Evolutionary conservation across 30 jellyfish, hydroid and myxozoan species (phyloP), one percentile per base, ranked within the genome.

Genomic region (Cassiopea xamachana): DNA sequence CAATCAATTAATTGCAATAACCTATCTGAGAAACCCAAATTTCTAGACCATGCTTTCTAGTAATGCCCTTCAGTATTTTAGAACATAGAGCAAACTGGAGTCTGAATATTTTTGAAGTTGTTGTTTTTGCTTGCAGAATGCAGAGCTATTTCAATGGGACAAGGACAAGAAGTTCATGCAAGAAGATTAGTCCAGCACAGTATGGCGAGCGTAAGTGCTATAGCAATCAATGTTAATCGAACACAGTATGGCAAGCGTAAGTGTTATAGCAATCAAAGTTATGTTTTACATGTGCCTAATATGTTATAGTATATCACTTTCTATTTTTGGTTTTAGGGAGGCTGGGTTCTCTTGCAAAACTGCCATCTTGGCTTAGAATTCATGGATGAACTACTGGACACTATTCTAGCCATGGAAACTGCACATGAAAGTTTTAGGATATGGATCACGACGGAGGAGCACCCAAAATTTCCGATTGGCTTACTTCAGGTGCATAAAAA

Each of bases 61-160:
- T 27, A 27, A 27, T 27, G 39, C 39, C 39, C 39, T 27, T 27
- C 39, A 27, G 39, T 27, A 27, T 27, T 27, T 27, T 27, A 27
- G 39, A 27, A 27, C 39, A 27, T 27, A 19, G 46, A 14, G 15
- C 43, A 67, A 19, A 2, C 19, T 2, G 14, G 46, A 67, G 7
- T 2, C 76, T 67, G 76, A 67, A 67, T 19, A 14, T 67, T 19
- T 27, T 27, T 27, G 39, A 27, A 27, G 39, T 27, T 27, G 39
- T 27, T 68, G 16, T 18, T 59, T 81, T 47, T 59, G 51, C 45
- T 59, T 51, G 8, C 84, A 90, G 98, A 94, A 71, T 94, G 98
- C 87, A 79, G 98, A 60, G 98, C 98, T 1, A 90, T 94, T 69
- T 94, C 98, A 5, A 94, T 94, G 98, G 98, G 98, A 7, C 98